Evolutionary conservation across 2,797 vertebrate species (phyloP).

Genomic region (Scolopax rusticola): DNA sequence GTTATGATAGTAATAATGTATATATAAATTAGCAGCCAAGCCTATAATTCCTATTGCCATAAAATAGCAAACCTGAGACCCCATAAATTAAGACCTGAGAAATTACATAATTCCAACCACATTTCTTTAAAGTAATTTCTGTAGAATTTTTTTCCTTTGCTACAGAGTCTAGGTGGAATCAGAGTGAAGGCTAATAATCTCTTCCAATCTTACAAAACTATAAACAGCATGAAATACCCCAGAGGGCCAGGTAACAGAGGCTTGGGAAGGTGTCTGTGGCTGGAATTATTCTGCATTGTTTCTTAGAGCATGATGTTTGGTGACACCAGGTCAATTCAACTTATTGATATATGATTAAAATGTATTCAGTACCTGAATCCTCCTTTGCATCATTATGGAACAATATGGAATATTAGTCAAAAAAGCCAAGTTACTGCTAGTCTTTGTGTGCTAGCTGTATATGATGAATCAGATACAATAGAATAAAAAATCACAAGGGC

Average conservation of each 20-base stretch:
- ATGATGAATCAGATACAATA: background rate
- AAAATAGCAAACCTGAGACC: background rate
- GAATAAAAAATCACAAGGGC: background rate
- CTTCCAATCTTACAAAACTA: background rate
- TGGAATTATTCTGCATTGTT: background rate
- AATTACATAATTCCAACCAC: background rate
- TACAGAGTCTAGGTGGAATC: background rate
- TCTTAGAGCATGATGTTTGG: background rate
- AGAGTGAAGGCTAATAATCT: background rate
- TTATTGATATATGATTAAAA: background rate
- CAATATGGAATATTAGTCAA: background rate
- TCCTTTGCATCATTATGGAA: background rate
- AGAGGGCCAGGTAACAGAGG: background rate
- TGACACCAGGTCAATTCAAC: background rate
- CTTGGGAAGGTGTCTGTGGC: background rate
- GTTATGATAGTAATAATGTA: background rate
- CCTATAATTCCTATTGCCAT: background rate
- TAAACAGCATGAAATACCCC: background rate
- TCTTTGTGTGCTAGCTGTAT: background rate
- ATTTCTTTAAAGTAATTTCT: background rate
- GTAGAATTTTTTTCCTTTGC: background rate
- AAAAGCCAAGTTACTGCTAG: background rate
- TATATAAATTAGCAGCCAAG: background rate
- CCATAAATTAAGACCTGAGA: background rate
- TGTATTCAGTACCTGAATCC: background rate